Percentiles rank a stretch among this genome's conserved stretches.
These are phyloP conservation scores for Megamerina dolium DNA, from an alignment of 2,888 invertebrate genomes.

Conservation along the genomic window DNA sequence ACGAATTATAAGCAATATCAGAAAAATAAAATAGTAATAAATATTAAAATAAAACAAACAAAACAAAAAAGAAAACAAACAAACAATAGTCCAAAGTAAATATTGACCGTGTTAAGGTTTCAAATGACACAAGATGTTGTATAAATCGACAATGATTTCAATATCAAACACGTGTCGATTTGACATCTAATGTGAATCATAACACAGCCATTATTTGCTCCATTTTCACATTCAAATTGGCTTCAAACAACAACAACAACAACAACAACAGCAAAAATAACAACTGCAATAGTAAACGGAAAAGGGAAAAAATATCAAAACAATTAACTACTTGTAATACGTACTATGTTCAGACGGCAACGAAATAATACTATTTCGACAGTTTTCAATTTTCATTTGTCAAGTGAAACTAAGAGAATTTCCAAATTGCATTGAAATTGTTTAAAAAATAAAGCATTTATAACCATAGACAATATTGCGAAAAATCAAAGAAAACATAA, in stretches of 20 bases:
- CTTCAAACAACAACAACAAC: constrained; percentile 25
- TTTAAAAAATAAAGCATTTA: constrained; percentile 6
- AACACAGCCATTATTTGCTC: constrained; percentile 45
- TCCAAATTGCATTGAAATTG: constrained; percentile 2
- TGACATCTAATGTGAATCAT: too few species aligned
- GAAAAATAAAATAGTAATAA: too few species aligned
- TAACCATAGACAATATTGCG: too few species aligned
- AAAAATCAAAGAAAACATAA: too few species aligned
- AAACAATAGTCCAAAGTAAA: constrained; percentile 48
- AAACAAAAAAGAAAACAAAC: constrained; percentile 13
- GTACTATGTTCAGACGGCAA: too few species aligned
- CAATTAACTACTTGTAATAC: too few species aligned
- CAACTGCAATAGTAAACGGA: constrained; percentile 20
- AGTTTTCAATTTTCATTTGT: constrained; percentile 21
- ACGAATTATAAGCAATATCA: too few species aligned
- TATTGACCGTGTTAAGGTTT: constrained; percentile 37
- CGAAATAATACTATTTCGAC: too few species aligned
- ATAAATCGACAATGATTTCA: too few species aligned
- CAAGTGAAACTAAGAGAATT: constrained; percentile 5
- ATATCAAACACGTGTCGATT: too few species aligned
- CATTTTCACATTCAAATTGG: constrained; percentile 43
- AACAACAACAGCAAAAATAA: constrained; percentile 22
- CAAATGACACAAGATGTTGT: too few species aligned
- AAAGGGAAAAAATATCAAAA: constrained; percentile 20
- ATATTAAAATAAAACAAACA: constrained; percentile 12